These are phyloP conservation scores for Stenotaenia linearis DNA, from an alignment of 2,888 invertebrate genomes.

Conservation along the genomic window DNA sequence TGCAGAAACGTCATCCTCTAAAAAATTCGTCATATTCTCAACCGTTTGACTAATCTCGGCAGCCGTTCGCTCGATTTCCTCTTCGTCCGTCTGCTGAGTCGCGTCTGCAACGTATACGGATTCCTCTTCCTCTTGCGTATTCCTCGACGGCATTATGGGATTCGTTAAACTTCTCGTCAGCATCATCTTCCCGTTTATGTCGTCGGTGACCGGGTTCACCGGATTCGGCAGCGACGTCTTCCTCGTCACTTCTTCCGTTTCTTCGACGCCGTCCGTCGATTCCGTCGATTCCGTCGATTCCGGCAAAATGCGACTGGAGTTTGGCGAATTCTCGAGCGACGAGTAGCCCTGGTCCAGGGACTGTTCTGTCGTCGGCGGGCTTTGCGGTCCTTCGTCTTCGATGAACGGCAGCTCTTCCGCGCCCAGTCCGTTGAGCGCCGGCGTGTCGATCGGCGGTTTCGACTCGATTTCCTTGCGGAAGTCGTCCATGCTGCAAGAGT, in stretches of 20 bases:
- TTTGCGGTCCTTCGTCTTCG: constrained; percentile 24
- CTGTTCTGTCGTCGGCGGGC: neutral
- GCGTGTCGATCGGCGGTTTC: neutral
- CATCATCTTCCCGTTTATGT: neutral
- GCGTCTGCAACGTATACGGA: neutral
- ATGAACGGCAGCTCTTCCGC: constrained; percentile 30
- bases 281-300: neutral
- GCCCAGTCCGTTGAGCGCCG: neutral
- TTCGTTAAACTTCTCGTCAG: neutral
- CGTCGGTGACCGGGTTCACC: neutral
- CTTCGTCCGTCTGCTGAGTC: neutral
- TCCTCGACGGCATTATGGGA: neutral
- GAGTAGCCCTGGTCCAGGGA: constrained; percentile 29
- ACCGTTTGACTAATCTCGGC: neutral
- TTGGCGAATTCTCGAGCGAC: constrained; percentile 29
- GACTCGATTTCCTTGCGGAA: neutral
- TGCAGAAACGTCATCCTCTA: neutral
- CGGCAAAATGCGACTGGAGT: constrained; percentile 21
- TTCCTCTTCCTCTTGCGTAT: neutral
- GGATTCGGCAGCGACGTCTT: neutral
- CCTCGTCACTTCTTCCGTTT: neutral
- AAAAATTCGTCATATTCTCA: neutral
- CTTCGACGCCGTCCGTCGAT: neutral
- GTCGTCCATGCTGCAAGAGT: constrained; percentile 8
- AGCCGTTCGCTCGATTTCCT: neutral